Conservation (phyloP, 2,797 vertebrate species). For the Alosa sapidissima region DNA sequence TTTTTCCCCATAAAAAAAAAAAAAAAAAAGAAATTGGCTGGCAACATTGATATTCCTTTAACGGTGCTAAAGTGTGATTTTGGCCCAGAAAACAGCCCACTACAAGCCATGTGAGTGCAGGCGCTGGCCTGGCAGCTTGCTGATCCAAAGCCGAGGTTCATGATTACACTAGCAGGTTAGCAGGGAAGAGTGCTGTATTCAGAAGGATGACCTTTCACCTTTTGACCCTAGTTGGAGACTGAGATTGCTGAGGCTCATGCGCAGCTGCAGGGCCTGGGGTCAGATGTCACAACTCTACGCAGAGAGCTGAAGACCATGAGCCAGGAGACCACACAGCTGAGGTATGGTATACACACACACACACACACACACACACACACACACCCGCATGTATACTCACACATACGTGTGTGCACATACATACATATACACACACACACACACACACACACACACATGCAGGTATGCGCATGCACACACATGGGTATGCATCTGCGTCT, state of each 20-base stretch:
- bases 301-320: constrained; percentile 64
- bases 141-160: too few relatives aligned
- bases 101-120: too few relatives aligned
- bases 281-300: constrained; percentile 68
- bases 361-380: not conserved
- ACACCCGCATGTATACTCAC: not conserved
- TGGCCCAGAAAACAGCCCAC: too few relatives aligned
- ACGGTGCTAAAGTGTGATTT: too few relatives aligned
- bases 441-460: not conserved
- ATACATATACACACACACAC: not conserved
- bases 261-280: constrained; percentile 66
- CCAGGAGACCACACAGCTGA: constrained; percentile 65
- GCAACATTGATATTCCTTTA: too few relatives aligned
- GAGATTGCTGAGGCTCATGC: constrained; percentile 64
- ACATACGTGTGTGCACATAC: not conserved
- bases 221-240: constrained; percentile 68
- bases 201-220: constrained; percentile 24
- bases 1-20: too few relatives aligned
- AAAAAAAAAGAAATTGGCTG: too few relatives aligned
- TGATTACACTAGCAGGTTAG: too few relatives aligned
- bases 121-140: too few relatives aligned
- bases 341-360: constrained; percentile 36
- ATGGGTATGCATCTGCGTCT: too few relatives aligned
- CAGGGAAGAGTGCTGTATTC: not conserved
- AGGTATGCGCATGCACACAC: not conserved